Evolutionary conservation across 2,797 vertebrate genomes (phyloP).

Genomic region (Pantherophis vulpinus): DNA sequence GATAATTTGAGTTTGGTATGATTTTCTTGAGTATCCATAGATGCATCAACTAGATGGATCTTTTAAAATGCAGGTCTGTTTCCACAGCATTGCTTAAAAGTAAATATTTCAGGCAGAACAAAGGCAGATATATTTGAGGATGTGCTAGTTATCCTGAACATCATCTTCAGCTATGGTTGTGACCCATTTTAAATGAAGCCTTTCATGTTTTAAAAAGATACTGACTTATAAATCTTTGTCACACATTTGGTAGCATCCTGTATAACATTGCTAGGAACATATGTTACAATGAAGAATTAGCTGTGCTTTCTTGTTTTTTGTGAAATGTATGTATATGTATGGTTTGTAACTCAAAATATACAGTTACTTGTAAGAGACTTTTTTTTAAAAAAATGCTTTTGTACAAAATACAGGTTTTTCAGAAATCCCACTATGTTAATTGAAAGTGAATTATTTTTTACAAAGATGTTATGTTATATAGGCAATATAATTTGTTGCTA

Average conservation of each 20-base stretch:
- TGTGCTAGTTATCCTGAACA: slow-evolving; percentile 29
- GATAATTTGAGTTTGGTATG: neutral
- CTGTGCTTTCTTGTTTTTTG: slow-evolving; percentile 36
- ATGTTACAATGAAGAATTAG: slow-evolving; percentile 46
- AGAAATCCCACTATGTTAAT: slow-evolving; percentile 22
- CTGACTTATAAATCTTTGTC: slow-evolving; percentile 37
- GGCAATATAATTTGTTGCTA: neutral
- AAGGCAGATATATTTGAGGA: slow-evolving; percentile 12
- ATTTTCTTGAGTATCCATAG: slow-evolving; percentile 18
- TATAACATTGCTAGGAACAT: slow-evolving; percentile 14
- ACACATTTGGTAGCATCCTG: slow-evolving; percentile 31
- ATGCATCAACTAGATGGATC: neutral
- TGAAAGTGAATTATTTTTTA: neutral
- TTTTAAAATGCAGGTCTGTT: neutral
- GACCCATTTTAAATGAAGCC: slow-evolving; percentile 29
- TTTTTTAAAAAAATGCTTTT: slow-evolving; percentile 16
- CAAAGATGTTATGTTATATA: slow-evolving; percentile 33
- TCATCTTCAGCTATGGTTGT: neutral
- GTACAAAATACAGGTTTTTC: slow-evolving; percentile 21
- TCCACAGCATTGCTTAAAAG: slow-evolving; percentile 23
- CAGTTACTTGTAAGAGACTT: neutral
- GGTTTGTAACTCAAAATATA: slow-evolving; percentile 19
- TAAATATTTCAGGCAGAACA: neutral
- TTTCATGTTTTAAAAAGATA: slow-evolving; percentile 16
- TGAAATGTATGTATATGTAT: neutral